A percentile compares a stretch with the other conserved stretches of the same genome.
These are phyloP conservation scores for Gymnocypris eckloni DNA, from an alignment of 2,797 vertebrate species.

Conservation along the genomic window DNA sequence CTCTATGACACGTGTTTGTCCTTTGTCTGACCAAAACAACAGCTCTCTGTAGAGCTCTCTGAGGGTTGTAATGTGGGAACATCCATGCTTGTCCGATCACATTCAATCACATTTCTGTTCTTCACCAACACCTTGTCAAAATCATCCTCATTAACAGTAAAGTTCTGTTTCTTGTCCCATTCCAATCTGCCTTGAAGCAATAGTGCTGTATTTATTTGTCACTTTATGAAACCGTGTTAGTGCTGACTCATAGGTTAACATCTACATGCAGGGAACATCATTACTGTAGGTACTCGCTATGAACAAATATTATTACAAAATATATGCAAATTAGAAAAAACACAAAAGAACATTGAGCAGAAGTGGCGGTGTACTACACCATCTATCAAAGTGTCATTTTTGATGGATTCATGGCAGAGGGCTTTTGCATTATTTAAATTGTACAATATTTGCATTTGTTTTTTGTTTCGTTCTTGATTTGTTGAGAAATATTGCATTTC, in stretches of 20 bases:
- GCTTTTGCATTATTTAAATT: neutral
- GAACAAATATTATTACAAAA: neutral
- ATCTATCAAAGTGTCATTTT: slow-evolving; percentile 10
- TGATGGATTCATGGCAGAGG: neutral
- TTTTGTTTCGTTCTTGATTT: neutral
- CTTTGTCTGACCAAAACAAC: slow-evolving; percentile 22
- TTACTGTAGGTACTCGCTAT: neutral
- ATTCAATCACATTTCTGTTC: slow-evolving; percentile 2
- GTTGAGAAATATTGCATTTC: neutral
- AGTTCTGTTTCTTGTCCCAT: slow-evolving; percentile 10
- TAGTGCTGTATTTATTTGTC: slow-evolving; percentile 1
- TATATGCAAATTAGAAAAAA: neutral
- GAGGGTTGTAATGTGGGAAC: neutral
- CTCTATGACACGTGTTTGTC: neutral
- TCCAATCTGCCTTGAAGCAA: slow-evolving; percentile 1
- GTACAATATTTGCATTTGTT: neutral
- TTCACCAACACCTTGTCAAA: slow-evolving; percentile 4
- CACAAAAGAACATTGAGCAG: neutral
- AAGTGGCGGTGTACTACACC: neutral
- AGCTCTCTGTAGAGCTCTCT: neutral
- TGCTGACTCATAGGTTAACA: neutral
- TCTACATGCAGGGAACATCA: slow-evolving; percentile 1
- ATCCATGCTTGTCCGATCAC: slow-evolving; percentile 5
- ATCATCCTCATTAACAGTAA: slow-evolving; percentile 3
- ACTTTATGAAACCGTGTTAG: slow-evolving; percentile 11